phyloP scores from a whole-genome alignment of 1,140 invertebrate species.

The Coenobita brevimanus region DNA sequence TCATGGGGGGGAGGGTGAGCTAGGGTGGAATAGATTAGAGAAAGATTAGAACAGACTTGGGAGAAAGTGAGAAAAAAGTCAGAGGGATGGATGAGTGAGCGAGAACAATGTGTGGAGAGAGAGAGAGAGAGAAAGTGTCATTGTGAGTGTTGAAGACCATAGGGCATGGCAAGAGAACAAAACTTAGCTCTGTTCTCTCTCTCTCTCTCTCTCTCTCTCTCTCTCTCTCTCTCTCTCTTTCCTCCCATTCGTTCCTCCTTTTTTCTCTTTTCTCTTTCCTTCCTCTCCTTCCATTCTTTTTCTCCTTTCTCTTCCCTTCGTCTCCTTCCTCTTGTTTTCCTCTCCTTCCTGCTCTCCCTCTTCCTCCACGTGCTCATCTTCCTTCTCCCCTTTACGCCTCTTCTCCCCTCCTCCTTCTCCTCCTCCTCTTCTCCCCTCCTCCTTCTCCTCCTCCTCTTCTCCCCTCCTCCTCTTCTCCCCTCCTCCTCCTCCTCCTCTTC shows the following conservation, averaged over 20 bases:
- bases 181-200: neutral
- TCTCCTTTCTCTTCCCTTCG: neutral
- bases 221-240: slow-evolving; percentile 6
- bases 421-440: neutral
- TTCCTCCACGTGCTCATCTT: neutral
- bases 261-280: neutral
- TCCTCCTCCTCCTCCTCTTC: neutral
- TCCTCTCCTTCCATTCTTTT: neutral
- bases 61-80: neutral
- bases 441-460: neutral
- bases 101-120: neutral
- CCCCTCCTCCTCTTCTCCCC: no score
- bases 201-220: neutral
- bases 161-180: no score
- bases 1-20: neutral
- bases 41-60: neutral
- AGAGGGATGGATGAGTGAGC: neutral
- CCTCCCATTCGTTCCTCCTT: neutral
- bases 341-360: neutral
- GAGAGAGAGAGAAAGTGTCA: neutral
- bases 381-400: neutral
- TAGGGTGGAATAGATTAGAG: neutral
- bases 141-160: no score
- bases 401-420: neutral
- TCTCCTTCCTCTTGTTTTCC: neutral